Base-by-base conservation (phyloP, 1,140 invertebrate genomes). In the Augochlora pura region DNA sequence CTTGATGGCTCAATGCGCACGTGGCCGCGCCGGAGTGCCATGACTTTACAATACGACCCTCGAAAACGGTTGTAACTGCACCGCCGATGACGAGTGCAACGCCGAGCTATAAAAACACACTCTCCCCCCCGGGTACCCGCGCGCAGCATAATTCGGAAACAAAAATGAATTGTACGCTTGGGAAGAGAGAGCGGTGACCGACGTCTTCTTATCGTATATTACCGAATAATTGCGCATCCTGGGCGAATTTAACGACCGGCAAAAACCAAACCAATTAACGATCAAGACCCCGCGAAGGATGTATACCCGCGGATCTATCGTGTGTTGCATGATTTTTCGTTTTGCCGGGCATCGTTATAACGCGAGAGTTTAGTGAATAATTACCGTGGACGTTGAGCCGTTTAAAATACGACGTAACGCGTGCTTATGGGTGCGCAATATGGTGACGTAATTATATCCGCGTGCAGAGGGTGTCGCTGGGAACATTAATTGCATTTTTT, bases 1-100 rank as follows among this genome's bases (percentile, higher is more conserved):
- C 73, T 79, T 85, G 86, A 87, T 85, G 81, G 82, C 60, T 87
- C 80, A 76, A 83, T 80, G 83, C 76, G 66, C 76, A 74, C 75
- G 73, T 73, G 72, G 64, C 76, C 64, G 74, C 69, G 69, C 52
- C 57, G 39, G 64, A 85, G 52, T 52, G 73, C 60, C 71, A 73
- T 64, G 73, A 75, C 86, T 81, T 85, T 85, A 76, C 69, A 82
- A 69, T 71, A 52, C 76, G 71, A 62, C 67, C 63, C 67, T 62
- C 68, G 52, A 78, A 32, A 82, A 85, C 70, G 69, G 71, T 72
- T 77, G 62, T 74, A 81, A 62, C 69, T 70, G 60, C 49, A 59
- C 16, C 39, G 64, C 21, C 38, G 77, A 73, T 65, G 63, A 68
- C 42, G 49, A 39, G 42, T 12, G 23, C 25, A 32, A 32, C 32